A percentile compares a stretch with the other conserved stretches of the same genome.
Conservation (phyloP, 1,140 invertebrate species). For the Zaprionus nigranus region DNA sequence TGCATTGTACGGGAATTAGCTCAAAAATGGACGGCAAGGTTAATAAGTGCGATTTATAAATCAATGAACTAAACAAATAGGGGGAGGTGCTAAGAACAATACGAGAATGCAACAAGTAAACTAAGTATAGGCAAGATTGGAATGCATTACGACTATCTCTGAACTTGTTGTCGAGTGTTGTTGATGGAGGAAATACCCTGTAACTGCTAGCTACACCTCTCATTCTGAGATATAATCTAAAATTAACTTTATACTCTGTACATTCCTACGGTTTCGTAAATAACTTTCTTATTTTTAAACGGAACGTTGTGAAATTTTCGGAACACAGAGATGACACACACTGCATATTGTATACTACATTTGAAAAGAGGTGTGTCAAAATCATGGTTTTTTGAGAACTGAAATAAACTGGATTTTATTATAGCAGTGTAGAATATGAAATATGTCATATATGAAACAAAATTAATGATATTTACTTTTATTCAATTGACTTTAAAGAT, state of each 20-base stretch:
- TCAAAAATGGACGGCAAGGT: constrained; percentile 1
- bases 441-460: not conserved
- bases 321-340: constrained; percentile 2
- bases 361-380: not conserved
- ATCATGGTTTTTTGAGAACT: not conserved
- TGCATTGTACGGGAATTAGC: not conserved
- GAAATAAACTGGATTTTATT: not conserved
- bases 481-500: not conserved
- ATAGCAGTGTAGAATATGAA: not conserved
- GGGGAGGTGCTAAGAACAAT: constrained; percentile 19
- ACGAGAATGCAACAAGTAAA: constrained; percentile 9
- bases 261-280: not conserved
- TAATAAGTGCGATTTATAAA: constrained; percentile 21
- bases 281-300: constrained; percentile 14
- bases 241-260: constrained; percentile 1
- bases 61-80: constrained; percentile 26
- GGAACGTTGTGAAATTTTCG: not conserved
- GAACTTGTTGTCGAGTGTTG: not conserved
- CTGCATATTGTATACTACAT: not conserved
- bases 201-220: not conserved
- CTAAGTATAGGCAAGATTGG: not conserved
- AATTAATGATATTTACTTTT: not conserved
- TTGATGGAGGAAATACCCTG: not conserved
- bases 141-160: not conserved
- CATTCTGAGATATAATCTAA: not conserved